Evolutionary conservation across 1,140 invertebrate species (phyloP).

Genomic region (Penaeus chinensis): DNA sequence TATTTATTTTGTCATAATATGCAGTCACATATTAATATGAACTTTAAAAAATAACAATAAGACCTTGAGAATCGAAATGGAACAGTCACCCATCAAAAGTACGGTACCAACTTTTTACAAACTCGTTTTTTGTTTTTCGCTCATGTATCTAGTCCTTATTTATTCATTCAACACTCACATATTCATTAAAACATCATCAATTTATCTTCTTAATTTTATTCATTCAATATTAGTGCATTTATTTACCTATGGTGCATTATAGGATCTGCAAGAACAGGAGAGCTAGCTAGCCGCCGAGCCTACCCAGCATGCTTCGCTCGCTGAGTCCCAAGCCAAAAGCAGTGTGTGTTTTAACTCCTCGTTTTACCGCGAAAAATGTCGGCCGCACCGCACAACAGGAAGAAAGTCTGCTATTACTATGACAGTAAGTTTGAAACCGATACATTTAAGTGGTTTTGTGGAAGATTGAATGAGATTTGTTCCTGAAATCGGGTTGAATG

Average conservation of each 20-base stretch:
- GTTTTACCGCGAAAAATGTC: constrained; percentile 63
- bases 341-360: neutral
- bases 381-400: constrained; percentile 85
- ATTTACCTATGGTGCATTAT: no score
- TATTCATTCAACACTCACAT: no score
- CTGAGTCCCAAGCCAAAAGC: neutral
- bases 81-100: neutral
- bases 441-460: neutral
- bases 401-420: constrained; percentile 98
- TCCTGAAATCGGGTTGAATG: neutral
- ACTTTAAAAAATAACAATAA: no score
- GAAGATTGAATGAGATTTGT: neutral
- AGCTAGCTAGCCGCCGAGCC: constrained; percentile 11
- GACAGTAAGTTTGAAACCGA: constrained; percentile 85
- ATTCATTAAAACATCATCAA: no score
- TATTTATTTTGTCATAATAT: no score
- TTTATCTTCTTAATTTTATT: no score
- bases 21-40: no score
- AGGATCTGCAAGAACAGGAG: no score
- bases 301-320: constrained; percentile 47
- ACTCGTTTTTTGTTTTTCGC: neutral
- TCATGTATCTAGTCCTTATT: no score
- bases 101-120: neutral
- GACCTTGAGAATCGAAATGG: no score
- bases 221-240: no score